These are phyloP conservation scores for Drosophila leontia DNA, from an alignment of 1,140 invertebrate genomes.

Conservation along the genomic window DNA sequence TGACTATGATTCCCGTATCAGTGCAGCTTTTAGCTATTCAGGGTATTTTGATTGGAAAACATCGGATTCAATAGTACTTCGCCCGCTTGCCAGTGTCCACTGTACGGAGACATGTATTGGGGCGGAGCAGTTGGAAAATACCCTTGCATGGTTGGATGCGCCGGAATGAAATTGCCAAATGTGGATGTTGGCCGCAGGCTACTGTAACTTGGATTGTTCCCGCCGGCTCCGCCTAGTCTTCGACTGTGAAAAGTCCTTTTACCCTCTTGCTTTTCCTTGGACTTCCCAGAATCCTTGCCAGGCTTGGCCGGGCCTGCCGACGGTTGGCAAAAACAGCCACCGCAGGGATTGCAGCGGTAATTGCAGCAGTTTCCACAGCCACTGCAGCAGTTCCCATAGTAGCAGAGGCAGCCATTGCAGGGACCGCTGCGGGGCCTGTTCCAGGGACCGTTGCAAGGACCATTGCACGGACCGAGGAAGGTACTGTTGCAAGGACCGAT, in stretches of 20 bases:
- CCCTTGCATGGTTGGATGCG: not conserved
- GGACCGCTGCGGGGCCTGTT: constrained; percentile 33
- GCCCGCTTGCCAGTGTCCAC: not conserved
- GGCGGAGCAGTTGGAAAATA: not conserved
- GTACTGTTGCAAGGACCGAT: constrained; percentile 33
- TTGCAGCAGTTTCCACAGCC: constrained; percentile 19
- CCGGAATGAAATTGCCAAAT: not conserved
- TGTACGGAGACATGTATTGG: constrained; percentile 8
- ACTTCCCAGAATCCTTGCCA: not conserved
- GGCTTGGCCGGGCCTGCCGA: not conserved
- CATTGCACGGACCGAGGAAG: not conserved
- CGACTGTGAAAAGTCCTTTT: not conserved
- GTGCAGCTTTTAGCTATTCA: not conserved
- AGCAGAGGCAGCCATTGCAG: constrained; percentile 47
- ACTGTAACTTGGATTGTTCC: not conserved
- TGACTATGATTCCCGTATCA: not conserved
- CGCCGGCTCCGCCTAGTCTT: not conserved
- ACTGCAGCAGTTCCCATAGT: constrained; percentile 17
- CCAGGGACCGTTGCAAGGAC: constrained; percentile 27
- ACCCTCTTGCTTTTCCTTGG: not conserved
- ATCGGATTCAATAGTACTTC: not conserved
- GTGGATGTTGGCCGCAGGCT: not conserved
- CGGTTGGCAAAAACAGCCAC: constrained; percentile 5
- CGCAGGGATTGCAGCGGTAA: constrained; percentile 3
- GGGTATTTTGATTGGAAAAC: not conserved